phyloP scores from a whole-genome alignment of 2,888 invertebrate species.

The Ectropis crepuscularia region DNA sequence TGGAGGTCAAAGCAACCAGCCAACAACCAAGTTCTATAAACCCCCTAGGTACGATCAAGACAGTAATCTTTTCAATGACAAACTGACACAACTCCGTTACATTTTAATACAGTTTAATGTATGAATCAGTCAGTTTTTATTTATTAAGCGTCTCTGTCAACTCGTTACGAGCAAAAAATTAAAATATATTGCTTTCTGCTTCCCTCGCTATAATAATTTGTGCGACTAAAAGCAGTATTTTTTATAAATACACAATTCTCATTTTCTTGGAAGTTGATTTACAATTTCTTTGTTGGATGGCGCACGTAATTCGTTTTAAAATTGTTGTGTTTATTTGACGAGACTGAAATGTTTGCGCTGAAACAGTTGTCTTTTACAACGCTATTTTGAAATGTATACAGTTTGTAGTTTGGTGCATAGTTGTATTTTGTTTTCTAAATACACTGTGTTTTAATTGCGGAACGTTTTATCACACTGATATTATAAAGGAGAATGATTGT shows the following conservation, averaged over 20 bases:
- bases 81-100: slow-evolving; percentile 13
- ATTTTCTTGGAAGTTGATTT: slow-evolving; percentile 53
- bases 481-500: no score
- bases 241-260: slow-evolving; percentile 48
- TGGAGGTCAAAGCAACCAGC: not conserved
- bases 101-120: slow-evolving; percentile 10
- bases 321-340: slow-evolving; percentile 45
- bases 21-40: not conserved
- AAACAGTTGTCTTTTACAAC: slow-evolving; percentile 13
- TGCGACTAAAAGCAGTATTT: slow-evolving; percentile 44
- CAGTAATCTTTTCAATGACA: not conserved
- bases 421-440: not conserved
- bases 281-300: slow-evolving; percentile 50
- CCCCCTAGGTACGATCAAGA: not conserved
- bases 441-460: no score
- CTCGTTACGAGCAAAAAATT: slow-evolving; percentile 48
- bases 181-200: slow-evolving; percentile 41
- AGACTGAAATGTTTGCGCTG: slow-evolving; percentile 5
- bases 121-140: slow-evolving; percentile 42
- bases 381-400: slow-evolving; percentile 1
- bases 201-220: slow-evolving; percentile 36
- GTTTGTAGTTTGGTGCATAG: not conserved
- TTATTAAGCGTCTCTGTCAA: slow-evolving; percentile 49
- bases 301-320: slow-evolving; percentile 22
- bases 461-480: no score